Base-by-base conservation (phyloP, 23 tunicate genomes). In the Styela plicata region DNA sequence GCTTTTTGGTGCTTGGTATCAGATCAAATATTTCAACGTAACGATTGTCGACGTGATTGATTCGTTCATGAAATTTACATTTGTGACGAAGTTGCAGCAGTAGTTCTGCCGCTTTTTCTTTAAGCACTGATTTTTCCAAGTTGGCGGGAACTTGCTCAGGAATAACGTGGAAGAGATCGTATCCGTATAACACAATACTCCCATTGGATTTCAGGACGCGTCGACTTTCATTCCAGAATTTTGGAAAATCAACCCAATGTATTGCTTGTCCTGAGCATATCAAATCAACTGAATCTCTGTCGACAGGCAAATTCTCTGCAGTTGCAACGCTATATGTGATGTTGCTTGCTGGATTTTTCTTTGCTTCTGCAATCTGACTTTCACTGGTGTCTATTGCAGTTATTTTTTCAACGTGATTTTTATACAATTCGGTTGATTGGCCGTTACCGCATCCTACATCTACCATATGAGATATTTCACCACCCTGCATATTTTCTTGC, bases 181-280 rank as follows among this genome's bases (percentile, higher is more conserved):
- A 92, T 13, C 93, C 93, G 80, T 85, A 92, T 3, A 85, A 10
- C 44, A 84, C 81, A 74, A 92, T 30, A 62, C 93, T 89, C 24
- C 97, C 97, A 0, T 80, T 53, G 18, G 89, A 86, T 63, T 88
- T 88, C 64, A 92, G 73, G 26, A 80, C 93, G 30, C 86, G 63
- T 24, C 36, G 27, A 80, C 93, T 88, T 88, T 92, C 89, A 10
- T 70, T 64, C 31, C 79, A 92, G 68, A 92, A 92, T 63, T 63
- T 70, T 30, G 57, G 63, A 62, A 84, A 74, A 80, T 92, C 83
- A 25, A 84, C 31, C 97, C 97, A 92, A 77, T 92, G 97, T 17
- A 84, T 62, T 0, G 97, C 94, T 80, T 92, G 97, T 17, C 89
- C 86, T 68, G 84, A 79, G 13, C 84, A 34, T 13, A 92, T 57